Percentiles rank a stretch among this genome's conserved stretches.
These are phyloP conservation scores for Bradypodion ventrale DNA, from an alignment of 2,797 vertebrate genomes.

Conservation along the genomic window DNA sequence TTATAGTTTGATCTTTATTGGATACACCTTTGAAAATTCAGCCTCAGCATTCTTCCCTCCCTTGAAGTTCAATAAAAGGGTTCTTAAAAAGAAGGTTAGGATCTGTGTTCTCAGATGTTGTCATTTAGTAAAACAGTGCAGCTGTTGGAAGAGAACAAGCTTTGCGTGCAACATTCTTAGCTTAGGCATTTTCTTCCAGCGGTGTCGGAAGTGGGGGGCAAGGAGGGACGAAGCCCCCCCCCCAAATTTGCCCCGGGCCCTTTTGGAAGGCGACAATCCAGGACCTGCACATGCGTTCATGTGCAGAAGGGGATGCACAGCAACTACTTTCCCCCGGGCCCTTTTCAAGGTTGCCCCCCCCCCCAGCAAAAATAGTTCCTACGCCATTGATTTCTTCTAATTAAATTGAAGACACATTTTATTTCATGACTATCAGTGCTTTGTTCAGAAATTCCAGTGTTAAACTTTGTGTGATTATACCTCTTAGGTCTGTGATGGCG, in stretches of 20 bases:
- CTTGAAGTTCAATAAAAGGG: neutral
- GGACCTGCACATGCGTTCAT: too few relatives aligned
- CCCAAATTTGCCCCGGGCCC: too few relatives aligned
- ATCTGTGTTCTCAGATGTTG: neutral
- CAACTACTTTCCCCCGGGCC: too few relatives aligned
- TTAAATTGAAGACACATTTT: slow-evolving; percentile 50
- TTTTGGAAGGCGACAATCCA: too few relatives aligned
- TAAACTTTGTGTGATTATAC: slow-evolving; percentile 39
- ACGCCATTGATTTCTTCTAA: too few relatives aligned
- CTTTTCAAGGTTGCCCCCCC: too few relatives aligned
- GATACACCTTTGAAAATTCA: neutral
- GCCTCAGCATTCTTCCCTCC: neutral
- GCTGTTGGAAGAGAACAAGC: slow-evolving; percentile 18
- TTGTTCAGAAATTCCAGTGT: slow-evolving; percentile 19
- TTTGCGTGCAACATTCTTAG: slow-evolving; percentile 1
- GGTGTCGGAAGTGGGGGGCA: too few relatives aligned
- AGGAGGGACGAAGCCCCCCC: too few relatives aligned
- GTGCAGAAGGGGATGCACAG: too few relatives aligned
- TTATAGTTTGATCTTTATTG: neutral
- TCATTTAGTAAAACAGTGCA: neutral
- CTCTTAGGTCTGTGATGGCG: too few relatives aligned
- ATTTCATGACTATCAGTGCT: slow-evolving; percentile 38
- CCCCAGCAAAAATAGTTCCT: too few relatives aligned
- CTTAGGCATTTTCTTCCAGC: neutral
- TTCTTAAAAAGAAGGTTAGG: neutral